A percentile compares a stretch with the other conserved stretches of the same genome.
Conservation (phyloP, 2,888 invertebrate species). For the Caenorhabditis doughertyi region DNA sequence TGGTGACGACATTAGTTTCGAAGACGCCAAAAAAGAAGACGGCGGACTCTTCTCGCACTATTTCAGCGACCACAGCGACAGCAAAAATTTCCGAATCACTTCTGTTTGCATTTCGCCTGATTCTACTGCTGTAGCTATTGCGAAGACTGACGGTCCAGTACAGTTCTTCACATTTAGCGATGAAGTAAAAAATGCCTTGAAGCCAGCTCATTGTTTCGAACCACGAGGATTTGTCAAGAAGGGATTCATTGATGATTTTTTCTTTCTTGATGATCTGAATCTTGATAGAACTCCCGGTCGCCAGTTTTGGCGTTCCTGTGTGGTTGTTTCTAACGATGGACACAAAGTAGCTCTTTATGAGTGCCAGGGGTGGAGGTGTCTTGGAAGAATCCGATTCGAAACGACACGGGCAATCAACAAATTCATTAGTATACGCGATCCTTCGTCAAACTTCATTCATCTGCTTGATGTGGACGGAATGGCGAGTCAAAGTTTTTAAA, state of each 20-base stretch:
- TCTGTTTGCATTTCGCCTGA: conserved; percentile 79
- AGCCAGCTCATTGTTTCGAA: conserved; percentile 73
- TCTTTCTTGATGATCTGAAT: conserved; percentile 78
- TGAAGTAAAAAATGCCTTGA: conserved; percentile 53
- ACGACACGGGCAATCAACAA: conserved; percentile 85
- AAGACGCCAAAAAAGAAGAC: conserved; percentile 55
- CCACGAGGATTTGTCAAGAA: conserved; percentile 66
- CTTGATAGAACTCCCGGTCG: conserved; percentile 80
- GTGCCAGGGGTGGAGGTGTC: conserved; percentile 90
- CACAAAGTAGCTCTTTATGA: conserved; percentile 77
- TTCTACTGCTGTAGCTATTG: conserved; percentile 78
- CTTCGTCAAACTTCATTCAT: conserved; percentile 83
- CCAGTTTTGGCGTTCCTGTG: conserved; percentile 71
- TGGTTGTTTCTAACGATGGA: conserved; percentile 87
- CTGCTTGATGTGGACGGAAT: conserved; percentile 92
- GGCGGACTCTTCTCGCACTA: conserved; percentile 64
- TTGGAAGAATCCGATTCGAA: conserved; percentile 88
- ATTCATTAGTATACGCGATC: conserved; percentile 61
- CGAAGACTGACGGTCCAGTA: conserved; percentile 69
- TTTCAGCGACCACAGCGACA: conserved; percentile 57
- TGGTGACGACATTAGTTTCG: conserved; percentile 53
- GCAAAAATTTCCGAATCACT: conserved; percentile 58
- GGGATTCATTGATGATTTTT: conserved; percentile 71
- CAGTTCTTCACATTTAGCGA: conserved; percentile 78
- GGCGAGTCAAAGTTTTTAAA: conserved; percentile 84